Percentiles rank a stretch among this genome's conserved stretches.
phyloP scores from a whole-genome alignment of 2,888 invertebrate species.

The Embidobia sp. region DNA sequence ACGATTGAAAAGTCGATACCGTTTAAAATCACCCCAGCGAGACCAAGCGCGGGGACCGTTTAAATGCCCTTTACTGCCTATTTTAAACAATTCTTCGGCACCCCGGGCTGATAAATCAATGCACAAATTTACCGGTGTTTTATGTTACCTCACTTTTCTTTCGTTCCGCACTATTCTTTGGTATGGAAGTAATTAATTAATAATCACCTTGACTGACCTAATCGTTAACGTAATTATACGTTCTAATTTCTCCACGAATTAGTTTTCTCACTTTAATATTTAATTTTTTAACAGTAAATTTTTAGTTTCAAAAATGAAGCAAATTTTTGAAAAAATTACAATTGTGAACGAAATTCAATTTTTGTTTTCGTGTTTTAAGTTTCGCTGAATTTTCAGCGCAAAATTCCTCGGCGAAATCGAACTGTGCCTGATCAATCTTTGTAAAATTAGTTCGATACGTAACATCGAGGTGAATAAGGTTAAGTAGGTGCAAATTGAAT shows the following conservation, averaged over 20 bases:
- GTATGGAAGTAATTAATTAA: conserved; percentile 33
- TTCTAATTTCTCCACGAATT: too few relatives aligned
- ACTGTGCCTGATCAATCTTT: conserved; percentile 38
- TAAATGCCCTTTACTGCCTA: conserved; percentile 75
- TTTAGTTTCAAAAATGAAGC: too few relatives aligned
- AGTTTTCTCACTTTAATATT: too few relatives aligned
- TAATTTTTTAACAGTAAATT: too few relatives aligned
- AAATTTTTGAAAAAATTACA: too few relatives aligned
- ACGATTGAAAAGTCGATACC: conserved; percentile 76
- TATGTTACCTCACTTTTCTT: conserved; percentile 60
- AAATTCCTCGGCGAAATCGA: too few relatives aligned
- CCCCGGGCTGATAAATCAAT: conserved; percentile 67
- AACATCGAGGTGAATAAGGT: conserved; percentile 74
- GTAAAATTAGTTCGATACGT: conserved; percentile 60
- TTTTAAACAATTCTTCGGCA: conserved; percentile 74
- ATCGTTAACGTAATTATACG: conserved; percentile 24
- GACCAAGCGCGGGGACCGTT: conserved; percentile 73
- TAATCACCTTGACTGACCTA: conserved; percentile 28
- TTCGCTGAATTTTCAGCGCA: too few relatives aligned
- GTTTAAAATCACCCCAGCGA: conserved; percentile 71
- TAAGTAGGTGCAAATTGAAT: conserved; percentile 78
- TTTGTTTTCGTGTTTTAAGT: too few relatives aligned
- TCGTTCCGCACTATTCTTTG: conserved; percentile 4
- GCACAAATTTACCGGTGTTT: conserved; percentile 58
- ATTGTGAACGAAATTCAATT: too few relatives aligned